phyloP scores from a whole-genome alignment of 2,797 vertebrate species.

The Okamejei kenojei region DNA sequence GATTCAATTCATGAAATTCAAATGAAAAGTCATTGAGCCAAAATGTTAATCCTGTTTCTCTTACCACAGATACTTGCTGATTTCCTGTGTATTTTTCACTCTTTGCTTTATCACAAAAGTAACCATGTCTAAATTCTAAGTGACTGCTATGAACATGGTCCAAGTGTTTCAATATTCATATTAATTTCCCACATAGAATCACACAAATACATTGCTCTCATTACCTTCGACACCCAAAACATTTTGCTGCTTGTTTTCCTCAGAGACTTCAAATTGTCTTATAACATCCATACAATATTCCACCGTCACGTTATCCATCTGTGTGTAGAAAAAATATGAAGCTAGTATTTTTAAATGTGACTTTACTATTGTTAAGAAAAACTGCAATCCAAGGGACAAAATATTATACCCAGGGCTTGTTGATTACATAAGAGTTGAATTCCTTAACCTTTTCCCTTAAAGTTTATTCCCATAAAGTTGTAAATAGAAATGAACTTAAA shows the following conservation, averaged over 20 bases:
- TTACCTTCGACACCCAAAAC: slow-evolving; percentile 92
- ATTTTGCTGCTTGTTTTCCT: slow-evolving; percentile 81
- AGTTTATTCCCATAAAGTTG: not conserved
- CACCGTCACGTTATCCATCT: slow-evolving; percentile 82
- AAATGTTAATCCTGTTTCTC: no score
- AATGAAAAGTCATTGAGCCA: no score
- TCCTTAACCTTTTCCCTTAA: not conserved
- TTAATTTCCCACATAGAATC: not conserved
- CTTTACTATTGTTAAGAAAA: not conserved
- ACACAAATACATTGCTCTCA: not conserved
- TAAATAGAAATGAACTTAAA: not conserved
- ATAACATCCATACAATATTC: slow-evolving; percentile 85
- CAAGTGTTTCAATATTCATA: not conserved
- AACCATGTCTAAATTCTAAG: no score
- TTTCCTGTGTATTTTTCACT: no score
- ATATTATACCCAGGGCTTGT: not conserved
- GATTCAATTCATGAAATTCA: not conserved
- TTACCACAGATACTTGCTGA: no score
- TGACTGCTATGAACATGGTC: not conserved
- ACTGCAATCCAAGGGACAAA: not conserved
- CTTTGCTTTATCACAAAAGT: no score
- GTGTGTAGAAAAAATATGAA: slow-evolving; percentile 36
- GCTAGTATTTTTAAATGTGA: not conserved
- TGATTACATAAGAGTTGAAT: not conserved
- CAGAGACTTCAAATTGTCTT: slow-evolving; percentile 84